Percentiles rank a stretch among this genome's conserved stretches.
Conservation (phyloP, 30 jellyfish, hydroid and myxozoan species). For the Nemopilema nomurai region DNA sequence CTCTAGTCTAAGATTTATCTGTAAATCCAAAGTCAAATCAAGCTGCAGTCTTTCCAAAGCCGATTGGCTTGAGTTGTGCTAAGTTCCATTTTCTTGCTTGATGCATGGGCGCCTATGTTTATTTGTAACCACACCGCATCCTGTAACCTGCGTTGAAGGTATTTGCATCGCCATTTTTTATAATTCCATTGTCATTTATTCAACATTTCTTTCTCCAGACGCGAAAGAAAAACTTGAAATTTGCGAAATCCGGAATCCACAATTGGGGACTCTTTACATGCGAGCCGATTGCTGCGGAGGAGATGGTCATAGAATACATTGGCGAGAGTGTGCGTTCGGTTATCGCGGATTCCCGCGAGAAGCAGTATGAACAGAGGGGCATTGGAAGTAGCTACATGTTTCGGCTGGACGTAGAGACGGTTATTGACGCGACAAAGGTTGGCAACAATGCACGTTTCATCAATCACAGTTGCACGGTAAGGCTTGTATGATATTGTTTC, state of each 20-base stretch:
- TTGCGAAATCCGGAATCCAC: constrained; percentile 96
- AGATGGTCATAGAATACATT: constrained; percentile 97
- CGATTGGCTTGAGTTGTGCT: no score
- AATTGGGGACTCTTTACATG: constrained; percentile 99
- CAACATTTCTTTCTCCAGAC: constrained; percentile 41
- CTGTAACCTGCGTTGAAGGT: no score
- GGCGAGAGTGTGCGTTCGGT: constrained; percentile 94
- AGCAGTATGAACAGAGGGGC: constrained; percentile 95
- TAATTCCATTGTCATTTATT: no score
- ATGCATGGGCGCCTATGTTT: no score
- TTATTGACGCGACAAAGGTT: constrained; percentile 95
- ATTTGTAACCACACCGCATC: no score
- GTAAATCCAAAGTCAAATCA: no score
- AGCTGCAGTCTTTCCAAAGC: no score
- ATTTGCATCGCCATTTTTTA: no score
- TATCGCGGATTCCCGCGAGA: constrained; percentile 97
- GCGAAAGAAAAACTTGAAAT: constrained; percentile 93
- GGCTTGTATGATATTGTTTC: constrained; percentile 11
- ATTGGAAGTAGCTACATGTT: constrained; percentile 98
- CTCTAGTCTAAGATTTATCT: no score
- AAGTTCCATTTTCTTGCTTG: no score
- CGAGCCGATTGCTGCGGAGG: constrained; percentile 99
- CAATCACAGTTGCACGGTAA: constrained; percentile 96
- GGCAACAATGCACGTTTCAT: constrained; percentile 99
- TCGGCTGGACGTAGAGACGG: constrained; percentile 97